phyloP scores from a whole-genome alignment of 2,888 invertebrate genomes.

The Mycalesis mineus region DNA sequence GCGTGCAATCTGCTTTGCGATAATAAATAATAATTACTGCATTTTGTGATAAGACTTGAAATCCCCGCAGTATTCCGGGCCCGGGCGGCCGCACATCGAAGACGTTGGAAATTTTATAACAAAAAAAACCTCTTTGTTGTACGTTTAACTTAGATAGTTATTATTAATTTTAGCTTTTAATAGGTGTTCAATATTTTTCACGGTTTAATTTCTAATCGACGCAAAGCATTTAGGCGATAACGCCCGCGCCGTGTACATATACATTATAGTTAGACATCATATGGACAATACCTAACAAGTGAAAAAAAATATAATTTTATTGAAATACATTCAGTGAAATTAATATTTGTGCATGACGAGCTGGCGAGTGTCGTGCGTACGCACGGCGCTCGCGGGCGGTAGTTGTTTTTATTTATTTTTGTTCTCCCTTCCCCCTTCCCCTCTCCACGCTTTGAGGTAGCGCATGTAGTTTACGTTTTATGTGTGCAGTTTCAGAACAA shows the following conservation, averaged over 20 bases:
- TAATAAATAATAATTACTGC: slow-evolving; percentile 38
- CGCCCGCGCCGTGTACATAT: slow-evolving; percentile 53
- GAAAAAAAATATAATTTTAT: slow-evolving; percentile 67
- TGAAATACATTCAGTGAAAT: slow-evolving; percentile 76
- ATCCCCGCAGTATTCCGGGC: slow-evolving; percentile 33
- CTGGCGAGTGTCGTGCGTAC: slow-evolving; percentile 32
- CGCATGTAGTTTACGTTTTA: slow-evolving; percentile 50
- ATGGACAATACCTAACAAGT: slow-evolving; percentile 79
- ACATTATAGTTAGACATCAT: slow-evolving; percentile 73
- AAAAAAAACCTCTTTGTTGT: slow-evolving; percentile 60
- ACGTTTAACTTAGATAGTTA: slow-evolving; percentile 70
- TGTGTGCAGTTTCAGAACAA: slow-evolving; percentile 29
- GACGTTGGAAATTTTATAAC: slow-evolving; percentile 31
- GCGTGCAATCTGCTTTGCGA: slow-evolving; percentile 12
- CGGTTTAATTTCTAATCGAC: slow-evolving; percentile 49
- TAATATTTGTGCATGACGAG: slow-evolving; percentile 58
- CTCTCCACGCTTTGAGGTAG: slow-evolving; percentile 48
- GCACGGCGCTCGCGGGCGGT: slow-evolving; percentile 25
- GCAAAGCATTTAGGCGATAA: slow-evolving; percentile 56
- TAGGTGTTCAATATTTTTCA: slow-evolving; percentile 74
- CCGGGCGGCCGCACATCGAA: slow-evolving; percentile 39
- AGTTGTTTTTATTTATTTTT: slow-evolving; percentile 52
- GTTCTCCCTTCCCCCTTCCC: slow-evolving; percentile 36
- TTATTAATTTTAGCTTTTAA: slow-evolving; percentile 73
- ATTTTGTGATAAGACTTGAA: slow-evolving; percentile 55